Evolutionary conservation across 1,140 invertebrate species (phyloP).

Genomic region (Venustaconcha ellipsiformis): DNA sequence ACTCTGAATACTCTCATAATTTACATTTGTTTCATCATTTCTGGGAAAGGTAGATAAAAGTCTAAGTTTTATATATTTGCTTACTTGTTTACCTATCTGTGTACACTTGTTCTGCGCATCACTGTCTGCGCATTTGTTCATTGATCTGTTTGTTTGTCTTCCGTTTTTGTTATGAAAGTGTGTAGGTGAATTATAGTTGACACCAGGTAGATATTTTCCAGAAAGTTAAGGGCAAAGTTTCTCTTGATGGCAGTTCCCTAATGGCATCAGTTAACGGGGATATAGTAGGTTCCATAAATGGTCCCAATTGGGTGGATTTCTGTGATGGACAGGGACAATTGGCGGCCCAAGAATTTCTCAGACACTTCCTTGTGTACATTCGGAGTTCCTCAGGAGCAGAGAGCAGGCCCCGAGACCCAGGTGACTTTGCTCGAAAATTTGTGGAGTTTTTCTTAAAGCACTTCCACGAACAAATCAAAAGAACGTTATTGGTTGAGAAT

Average conservation of each 20-base stretch:
- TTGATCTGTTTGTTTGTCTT: no score
- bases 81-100: no score
- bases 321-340: constrained; percentile 88
- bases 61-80: no score
- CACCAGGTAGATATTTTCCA: no score
- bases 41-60: no score
- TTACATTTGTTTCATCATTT: no score
- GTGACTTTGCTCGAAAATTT: constrained; percentile 84
- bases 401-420: constrained; percentile 69
- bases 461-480: constrained; percentile 59
- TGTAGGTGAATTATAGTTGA: no score
- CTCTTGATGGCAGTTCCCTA: not conserved
- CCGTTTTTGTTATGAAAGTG: no score
- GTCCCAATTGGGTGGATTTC: constrained; percentile 75
- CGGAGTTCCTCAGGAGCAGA: constrained; percentile 77
- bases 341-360: constrained; percentile 87
- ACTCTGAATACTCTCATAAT: no score
- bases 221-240: no score
- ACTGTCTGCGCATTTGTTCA: no score
- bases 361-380: constrained; percentile 84
- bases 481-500: constrained; percentile 35
- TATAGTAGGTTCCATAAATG: constrained; percentile 30
- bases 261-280: constrained; percentile 56
- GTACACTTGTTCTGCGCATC: no score
- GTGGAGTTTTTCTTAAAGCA: constrained; percentile 81